Evolutionary conservation across 2,113 vertebrate species (phyloP), one percentile per base, ranked within the genome.

Genomic region (Hucho hucho): DNA sequence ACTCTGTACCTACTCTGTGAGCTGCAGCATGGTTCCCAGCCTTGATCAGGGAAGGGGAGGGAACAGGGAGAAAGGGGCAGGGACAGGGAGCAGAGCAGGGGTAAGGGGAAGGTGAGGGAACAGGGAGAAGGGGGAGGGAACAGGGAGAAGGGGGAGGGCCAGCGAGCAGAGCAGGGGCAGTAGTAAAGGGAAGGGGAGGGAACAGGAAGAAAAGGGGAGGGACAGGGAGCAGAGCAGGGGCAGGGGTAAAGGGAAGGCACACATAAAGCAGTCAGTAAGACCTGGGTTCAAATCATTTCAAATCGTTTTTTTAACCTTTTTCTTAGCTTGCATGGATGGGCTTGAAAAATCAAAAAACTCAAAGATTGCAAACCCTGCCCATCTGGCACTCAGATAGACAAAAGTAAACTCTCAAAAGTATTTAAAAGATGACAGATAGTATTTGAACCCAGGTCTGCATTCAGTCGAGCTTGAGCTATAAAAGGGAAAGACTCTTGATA

Each of bases 21-120:
- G 83, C 82, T 78, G 80, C 87, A 87, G 87, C 91, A 88, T 87
- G 88, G 81, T 91, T 88, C 87, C 82, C 25, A 24, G 64, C 3
- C 75, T 61, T 84, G 75, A 69, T 53, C 53, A 63, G 75, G 82
- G 73, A 22, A 67, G 28, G 37, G 81, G 80, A 47, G 7, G 28
- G 65, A 67, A 66, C 1, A 59, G 16, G 46, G 67, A 70, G 58
- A 46, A 6, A 37, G 12, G 66, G 18, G 26, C 43, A 53, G 56
- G 70, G 65, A 18, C 20, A 29, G 32, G 47, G 68, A 71, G 58
- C 37, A 43, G 7, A 43, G 7, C 37, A 43, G 29, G 26, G 9
- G 61, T 11, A 14, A 25, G 13, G 26, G 24, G 14, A 14, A 26
- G 64, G 64, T 22, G 64, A 5, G 4, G 53, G 53, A 20, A 18